A percentile compares a stretch with the other conserved stretches of the same genome.
Conservation (phyloP, 2,113 vertebrate species). For the Pardalotus punctatus region DNA sequence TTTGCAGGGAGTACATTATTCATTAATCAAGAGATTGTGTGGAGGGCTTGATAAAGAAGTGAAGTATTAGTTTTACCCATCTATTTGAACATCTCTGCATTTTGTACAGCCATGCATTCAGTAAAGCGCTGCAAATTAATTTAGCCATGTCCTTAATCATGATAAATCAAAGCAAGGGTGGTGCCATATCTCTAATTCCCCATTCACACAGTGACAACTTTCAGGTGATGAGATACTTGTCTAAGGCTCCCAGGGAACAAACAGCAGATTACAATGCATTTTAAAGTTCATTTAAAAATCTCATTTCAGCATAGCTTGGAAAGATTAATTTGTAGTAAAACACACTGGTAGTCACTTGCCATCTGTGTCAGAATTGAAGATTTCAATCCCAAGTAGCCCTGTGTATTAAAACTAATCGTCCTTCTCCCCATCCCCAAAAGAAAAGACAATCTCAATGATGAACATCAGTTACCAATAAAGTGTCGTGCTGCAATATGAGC, state of each 20-base stretch:
- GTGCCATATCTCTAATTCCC: not conserved
- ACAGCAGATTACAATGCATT: not conserved
- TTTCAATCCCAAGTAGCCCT: not conserved
- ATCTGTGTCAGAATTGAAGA: not conserved
- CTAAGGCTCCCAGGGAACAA: not conserved
- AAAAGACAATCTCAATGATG: not conserved
- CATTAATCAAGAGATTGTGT: not conserved
- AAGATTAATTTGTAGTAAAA: not conserved
- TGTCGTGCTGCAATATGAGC: not conserved
- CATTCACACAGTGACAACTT: not conserved
- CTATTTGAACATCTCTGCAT: not conserved
- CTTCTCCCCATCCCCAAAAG: not conserved
- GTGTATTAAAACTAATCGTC: not conserved
- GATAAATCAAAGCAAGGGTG: not conserved
- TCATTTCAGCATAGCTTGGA: not conserved
- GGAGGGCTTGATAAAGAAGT: not conserved
- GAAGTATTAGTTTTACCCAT: not conserved
- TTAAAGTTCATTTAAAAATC: not conserved
- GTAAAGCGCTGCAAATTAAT: not conserved
- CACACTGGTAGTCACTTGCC: not conserved
- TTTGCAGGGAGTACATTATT: constrained; percentile 26
- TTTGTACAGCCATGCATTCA: not conserved
- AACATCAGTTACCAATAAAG: not conserved
- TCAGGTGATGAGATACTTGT: not conserved
- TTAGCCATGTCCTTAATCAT: not conserved